Conservation (phyloP, 2,888 invertebrate species). For the Isotomurus palustris region DNA sequence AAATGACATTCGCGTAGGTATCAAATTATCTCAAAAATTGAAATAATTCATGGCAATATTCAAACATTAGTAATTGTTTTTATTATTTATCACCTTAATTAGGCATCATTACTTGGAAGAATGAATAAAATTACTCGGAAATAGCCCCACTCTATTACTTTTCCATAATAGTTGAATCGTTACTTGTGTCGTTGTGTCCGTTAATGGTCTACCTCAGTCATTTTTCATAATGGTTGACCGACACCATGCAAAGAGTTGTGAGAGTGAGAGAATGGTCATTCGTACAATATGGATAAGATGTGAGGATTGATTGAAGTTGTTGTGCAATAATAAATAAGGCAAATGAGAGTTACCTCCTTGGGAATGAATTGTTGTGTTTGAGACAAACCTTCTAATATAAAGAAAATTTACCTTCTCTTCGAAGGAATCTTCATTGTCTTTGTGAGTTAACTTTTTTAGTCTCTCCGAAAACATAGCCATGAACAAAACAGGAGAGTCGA, state of each 20-base stretch:
- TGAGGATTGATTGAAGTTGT: too few relatives aligned
- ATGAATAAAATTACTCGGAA: background rate
- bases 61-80: slow-evolving; percentile 1
- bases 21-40: too few relatives aligned
- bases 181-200: too few relatives aligned
- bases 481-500: slow-evolving; percentile 10
- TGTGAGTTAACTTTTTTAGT: slow-evolving; percentile 4
- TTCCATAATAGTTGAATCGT: too few relatives aligned
- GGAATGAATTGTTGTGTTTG: background rate
- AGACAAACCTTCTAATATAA: background rate
- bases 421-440: background rate
- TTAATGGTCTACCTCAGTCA: too few relatives aligned
- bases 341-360: background rate
- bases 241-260: too few relatives aligned
- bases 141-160: background rate
- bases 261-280: too few relatives aligned
- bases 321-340: slow-evolving; percentile 1
- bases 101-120: slow-evolving; percentile 5
- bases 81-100: slow-evolving; percentile 10
- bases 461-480: slow-evolving; percentile 1
- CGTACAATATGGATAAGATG: too few relatives aligned
- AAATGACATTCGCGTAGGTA: too few relatives aligned
- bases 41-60: too few relatives aligned
- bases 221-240: too few relatives aligned
- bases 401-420: background rate